Evolutionary conservation across 2,888 invertebrate genomes (phyloP).

Genomic region (Dastarcus helophoroides): DNA sequence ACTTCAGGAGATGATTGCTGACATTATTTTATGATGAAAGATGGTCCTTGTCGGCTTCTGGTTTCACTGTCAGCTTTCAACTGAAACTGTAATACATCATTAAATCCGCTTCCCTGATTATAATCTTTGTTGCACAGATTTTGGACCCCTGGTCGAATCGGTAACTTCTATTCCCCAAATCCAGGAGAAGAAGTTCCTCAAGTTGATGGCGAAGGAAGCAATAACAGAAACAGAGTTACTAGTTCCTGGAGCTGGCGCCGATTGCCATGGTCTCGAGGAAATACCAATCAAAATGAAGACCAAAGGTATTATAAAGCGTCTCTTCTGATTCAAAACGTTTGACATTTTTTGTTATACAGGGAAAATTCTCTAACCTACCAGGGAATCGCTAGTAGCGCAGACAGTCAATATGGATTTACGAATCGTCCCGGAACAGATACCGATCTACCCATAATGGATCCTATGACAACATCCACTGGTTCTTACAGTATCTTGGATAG

Average conservation of each 20-base stretch:
- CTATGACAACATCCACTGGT: constrained; percentile 33
- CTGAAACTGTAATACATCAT: too few relatives aligned
- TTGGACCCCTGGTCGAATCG: constrained; percentile 54
- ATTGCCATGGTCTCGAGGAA: constrained; percentile 57
- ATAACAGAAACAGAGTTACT: constrained; percentile 21
- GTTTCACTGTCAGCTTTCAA: too few relatives aligned
- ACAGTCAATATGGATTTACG: constrained; percentile 73
- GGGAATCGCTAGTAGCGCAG: constrained; percentile 60
- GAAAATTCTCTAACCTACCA: constrained; percentile 41
- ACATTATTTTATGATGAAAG: too few relatives aligned
- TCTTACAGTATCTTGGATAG: constrained; percentile 48
- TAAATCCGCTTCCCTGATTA: background rate
- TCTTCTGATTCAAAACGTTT: background rate
- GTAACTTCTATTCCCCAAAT: constrained; percentile 76
- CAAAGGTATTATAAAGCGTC: constrained; percentile 22
- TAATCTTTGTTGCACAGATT: constrained; percentile 36
- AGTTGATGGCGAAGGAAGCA: constrained; percentile 17
- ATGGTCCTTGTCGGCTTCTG: too few relatives aligned
- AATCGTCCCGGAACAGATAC: constrained; percentile 29
- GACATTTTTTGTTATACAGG: background rate
- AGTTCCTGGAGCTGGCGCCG: constrained; percentile 60
- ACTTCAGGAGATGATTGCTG: too few relatives aligned
- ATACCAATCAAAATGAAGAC: constrained; percentile 31
- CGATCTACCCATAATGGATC: constrained; percentile 29
- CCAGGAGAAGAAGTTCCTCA: constrained; percentile 48